Conservation (phyloP, 2,888 invertebrate species). For the Octonoba sinensis region DNA sequence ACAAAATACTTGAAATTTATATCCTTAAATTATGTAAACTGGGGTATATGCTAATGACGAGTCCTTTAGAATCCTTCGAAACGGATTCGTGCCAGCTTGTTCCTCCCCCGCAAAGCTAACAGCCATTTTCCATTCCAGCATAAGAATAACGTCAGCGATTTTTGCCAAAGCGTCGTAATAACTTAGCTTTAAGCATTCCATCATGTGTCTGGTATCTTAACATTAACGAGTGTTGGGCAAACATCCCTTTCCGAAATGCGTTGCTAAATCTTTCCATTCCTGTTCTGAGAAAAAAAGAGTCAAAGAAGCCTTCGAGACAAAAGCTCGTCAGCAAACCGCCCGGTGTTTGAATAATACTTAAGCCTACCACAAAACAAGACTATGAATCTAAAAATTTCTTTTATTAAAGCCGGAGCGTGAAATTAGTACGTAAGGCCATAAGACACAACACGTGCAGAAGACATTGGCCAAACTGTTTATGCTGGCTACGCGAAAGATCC, state of each 20-base stretch:
- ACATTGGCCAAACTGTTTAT: slow-evolving; percentile 14
- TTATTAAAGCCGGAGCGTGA: slow-evolving; percentile 43
- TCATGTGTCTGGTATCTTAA: no score
- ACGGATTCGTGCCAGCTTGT: no score
- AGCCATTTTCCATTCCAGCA: no score
- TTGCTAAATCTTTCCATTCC: not conserved
- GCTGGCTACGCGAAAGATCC: not conserved
- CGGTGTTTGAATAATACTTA: slow-evolving; percentile 46
- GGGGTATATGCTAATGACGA: no score
- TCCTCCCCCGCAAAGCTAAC: no score
- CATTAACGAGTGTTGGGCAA: not conserved
- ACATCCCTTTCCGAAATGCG: not conserved
- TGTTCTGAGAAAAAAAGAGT: not conserved
- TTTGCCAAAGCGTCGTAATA: no score
- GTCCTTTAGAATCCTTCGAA: no score
- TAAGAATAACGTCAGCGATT: no score
- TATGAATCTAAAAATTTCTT: slow-evolving; percentile 37
- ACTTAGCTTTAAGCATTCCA: no score
- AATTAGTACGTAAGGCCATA: slow-evolving; percentile 24
- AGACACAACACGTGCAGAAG: slow-evolving; percentile 27
- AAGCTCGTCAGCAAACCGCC: slow-evolving; percentile 9
- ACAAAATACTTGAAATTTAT: no score
- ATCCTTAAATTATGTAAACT: no score
- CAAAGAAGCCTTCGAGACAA: slow-evolving; percentile 28
- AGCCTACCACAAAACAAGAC: slow-evolving; percentile 30